phyloP scores from a whole-genome alignment of 1,140 invertebrate genomes.

The Brachionus rubens region DNA sequence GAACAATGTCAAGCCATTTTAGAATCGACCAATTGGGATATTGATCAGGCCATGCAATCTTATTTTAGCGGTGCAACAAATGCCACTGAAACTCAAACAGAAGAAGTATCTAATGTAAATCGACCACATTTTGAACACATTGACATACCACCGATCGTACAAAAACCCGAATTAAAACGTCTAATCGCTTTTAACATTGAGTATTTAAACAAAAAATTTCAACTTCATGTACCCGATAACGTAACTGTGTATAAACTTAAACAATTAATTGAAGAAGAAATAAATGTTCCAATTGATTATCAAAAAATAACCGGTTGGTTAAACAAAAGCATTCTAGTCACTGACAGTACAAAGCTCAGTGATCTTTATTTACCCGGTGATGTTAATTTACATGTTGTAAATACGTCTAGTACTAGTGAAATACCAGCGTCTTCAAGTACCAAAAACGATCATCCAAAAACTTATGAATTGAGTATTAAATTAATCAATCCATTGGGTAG shows the following conservation, averaged over 20 bases:
- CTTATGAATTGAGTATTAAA: constrained; percentile 7
- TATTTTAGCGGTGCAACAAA: constrained; percentile 11
- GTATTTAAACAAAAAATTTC: constrained; percentile 9
- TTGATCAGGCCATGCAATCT: constrained; percentile 35
- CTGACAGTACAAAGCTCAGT: background rate
- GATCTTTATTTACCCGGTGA: constrained; percentile 30
- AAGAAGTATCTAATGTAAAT: background rate
- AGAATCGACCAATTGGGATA: constrained; percentile 32
- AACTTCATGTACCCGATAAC: constrained; percentile 15
- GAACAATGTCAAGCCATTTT: constrained; percentile 39
- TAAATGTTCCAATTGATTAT: background rate
- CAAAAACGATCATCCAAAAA: constrained; percentile 3
- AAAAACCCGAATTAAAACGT: background rate
- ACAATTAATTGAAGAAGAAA: constrained; percentile 17
- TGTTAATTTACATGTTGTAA: background rate
- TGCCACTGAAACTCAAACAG: background rate
- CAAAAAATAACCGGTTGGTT: constrained; percentile 15
- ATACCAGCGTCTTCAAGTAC: background rate
- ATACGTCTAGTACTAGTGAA: background rate
- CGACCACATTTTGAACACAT: background rate
- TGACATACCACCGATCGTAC: background rate
- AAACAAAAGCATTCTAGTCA: background rate
- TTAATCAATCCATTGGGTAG: constrained; percentile 3
- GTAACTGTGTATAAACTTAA: background rate
- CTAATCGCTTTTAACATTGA: constrained; percentile 29